Evolutionary conservation across 2,797 vertebrate genomes (phyloP), one percentile per base, ranked within the genome.

Genomic region (Anisognathus igniventris): DNA sequence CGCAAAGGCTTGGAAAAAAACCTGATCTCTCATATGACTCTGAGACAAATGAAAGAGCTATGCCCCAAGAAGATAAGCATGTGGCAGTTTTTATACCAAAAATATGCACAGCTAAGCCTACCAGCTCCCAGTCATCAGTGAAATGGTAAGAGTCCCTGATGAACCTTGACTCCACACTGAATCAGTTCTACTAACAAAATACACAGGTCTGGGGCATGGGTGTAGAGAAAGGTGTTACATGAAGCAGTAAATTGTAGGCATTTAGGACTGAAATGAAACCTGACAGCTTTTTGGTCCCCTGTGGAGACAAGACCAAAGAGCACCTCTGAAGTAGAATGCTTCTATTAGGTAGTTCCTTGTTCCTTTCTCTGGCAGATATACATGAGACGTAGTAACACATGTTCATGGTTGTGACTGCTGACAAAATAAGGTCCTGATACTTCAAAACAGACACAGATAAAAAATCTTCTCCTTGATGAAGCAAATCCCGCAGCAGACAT

Each of bases 361-460:
- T 75, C 14, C 23, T 62, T 56, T 68, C 11, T 48, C 35, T n/a
- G 23, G 42, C 12, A 70, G 58, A 51, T 60, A 24, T 15, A n/a
- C 23, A 39, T 7, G 13, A 56, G 14, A 19, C 18, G 24, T 35
- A 33, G n/a, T 8, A 70, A 23, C 24, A 66, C 3, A 1, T 5
- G 4, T 18, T 80, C 39, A 21, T 10, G 18, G 5, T 30, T 64
- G 7, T 79, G 27, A 39, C 27, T 66, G 3, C 53, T 54, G 65
- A 50, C 9, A 33, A 0, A 6, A n/a, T 3, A 2, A 0, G 0
- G 4, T 42, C 35, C n/a, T 75, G 20, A 47, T 51, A 39, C 18
- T 67, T 56, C 37, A 47, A 80, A 86, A 20, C 3, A 66, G 12
- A 42, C 20, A 25, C 7, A 37, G 37, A n/a, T 40, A 9, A 67